These are phyloP conservation scores for Apogon hyalosoma DNA, from an alignment of 2,797 vertebrate genomes.

Conservation along the genomic window DNA sequence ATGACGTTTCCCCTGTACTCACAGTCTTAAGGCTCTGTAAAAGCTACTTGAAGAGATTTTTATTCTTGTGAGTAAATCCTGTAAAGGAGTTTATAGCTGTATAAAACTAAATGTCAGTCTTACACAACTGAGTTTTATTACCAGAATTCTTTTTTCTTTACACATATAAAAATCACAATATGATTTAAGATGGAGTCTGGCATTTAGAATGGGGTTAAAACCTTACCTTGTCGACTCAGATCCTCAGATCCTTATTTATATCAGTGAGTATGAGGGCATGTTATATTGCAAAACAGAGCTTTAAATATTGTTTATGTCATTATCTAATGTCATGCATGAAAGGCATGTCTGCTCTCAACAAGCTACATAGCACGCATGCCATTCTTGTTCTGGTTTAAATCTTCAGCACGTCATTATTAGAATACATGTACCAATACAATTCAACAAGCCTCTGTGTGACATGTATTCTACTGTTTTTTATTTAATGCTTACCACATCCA, in stretches of 20 bases:
- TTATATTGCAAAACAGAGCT: background rate
- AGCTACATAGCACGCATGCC: slow-evolving; percentile 1
- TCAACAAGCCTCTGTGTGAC: background rate
- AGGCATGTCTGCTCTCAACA: slow-evolving; percentile 1
- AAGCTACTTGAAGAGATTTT: background rate
- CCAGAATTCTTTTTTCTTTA: slow-evolving; percentile 1
- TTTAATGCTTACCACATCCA: background rate
- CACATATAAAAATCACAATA: background rate
- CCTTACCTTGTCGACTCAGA: background rate
- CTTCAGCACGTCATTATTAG: slow-evolving; percentile 27
- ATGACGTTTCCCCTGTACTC: slow-evolving; percentile 31
- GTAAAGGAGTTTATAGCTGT: slow-evolving; percentile 2
- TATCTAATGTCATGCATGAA: slow-evolving; percentile 1
- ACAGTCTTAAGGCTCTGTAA: slow-evolving; percentile 3
- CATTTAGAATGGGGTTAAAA: background rate
- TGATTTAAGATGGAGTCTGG: background rate
- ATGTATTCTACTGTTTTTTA: background rate
- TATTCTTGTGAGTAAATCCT: background rate
- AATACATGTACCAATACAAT: background rate
- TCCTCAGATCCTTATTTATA: background rate
- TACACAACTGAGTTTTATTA: background rate
- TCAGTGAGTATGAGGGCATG: background rate
- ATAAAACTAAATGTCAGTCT: background rate
- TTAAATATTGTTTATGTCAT: slow-evolving; percentile 1
- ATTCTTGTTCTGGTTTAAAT: slow-evolving; percentile 28